Conservation (phyloP, 2,113 vertebrate species). For the Protobothrops mucrosquamatus region DNA sequence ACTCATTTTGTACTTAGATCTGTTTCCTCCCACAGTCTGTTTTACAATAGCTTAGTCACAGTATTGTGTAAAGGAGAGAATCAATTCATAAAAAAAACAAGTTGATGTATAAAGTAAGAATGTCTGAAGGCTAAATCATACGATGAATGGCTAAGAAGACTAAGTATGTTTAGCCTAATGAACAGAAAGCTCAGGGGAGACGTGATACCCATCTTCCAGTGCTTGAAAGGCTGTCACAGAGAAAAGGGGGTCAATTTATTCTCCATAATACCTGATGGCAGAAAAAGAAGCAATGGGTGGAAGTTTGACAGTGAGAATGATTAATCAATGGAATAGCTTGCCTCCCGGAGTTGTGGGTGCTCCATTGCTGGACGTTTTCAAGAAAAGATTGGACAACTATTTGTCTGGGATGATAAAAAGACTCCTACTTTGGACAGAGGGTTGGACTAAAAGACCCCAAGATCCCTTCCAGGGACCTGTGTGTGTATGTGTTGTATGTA, state of each 20-base stretch:
- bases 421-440: background rate
- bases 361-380: background rate
- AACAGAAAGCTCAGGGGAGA: background rate
- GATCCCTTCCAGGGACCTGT: background rate
- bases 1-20: constrained; percentile 51
- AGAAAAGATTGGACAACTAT: background rate
- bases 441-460: background rate
- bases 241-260: background rate
- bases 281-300: background rate
- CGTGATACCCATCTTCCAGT: background rate
- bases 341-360: background rate
- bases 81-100: background rate
- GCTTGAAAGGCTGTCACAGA: background rate
- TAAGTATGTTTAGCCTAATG: background rate
- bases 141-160: background rate
- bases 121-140: background rate
- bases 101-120: constrained; percentile 18
- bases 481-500: background rate
- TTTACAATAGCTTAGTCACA: background rate
- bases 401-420: background rate
- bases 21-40: constrained; percentile 37
- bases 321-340: background rate
- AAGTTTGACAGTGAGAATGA: background rate
- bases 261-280: background rate
- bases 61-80: background rate